Evolutionary conservation across 2,797 vertebrate genomes (phyloP).

Genomic region (Lepus townsendii): DNA sequence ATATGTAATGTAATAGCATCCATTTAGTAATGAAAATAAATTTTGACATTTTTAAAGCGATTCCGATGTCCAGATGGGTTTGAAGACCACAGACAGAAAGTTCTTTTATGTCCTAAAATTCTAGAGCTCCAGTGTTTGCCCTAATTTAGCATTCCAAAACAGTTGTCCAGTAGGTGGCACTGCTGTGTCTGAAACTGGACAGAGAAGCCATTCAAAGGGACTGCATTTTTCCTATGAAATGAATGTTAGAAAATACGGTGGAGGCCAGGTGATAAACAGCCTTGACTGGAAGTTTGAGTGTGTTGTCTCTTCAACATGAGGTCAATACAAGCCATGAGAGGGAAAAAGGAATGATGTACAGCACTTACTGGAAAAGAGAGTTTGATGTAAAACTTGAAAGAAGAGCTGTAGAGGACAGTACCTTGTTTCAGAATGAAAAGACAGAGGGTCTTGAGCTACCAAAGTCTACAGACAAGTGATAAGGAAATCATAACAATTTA

Average conservation of each 20-base stretch:
- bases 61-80: fast-evolving
- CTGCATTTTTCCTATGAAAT: not conserved
- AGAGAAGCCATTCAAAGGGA: too few relatives aligned
- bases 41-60: not conserved
- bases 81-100: not conserved
- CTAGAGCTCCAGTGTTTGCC: fast-evolving
- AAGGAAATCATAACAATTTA: not conserved
- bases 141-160: not conserved
- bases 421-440: not conserved
- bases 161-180: conserved; percentile 67
- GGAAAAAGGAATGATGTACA: not conserved
- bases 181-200: not conserved
- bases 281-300: not conserved
- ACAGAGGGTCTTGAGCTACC: not conserved
- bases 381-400: not conserved
- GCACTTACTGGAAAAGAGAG: not conserved
- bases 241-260: not conserved
- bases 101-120: not conserved
- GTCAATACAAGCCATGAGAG: not conserved
- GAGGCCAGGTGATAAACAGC: not conserved
- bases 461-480: not conserved
- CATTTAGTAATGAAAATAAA: not conserved
- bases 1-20: not conserved
- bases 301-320: not conserved
- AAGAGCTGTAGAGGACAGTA: not conserved